Evolutionary conservation across 2,888 invertebrate species (phyloP), one percentile per base, ranked within the genome.

Genomic region (Dasypolia templi): DNA sequence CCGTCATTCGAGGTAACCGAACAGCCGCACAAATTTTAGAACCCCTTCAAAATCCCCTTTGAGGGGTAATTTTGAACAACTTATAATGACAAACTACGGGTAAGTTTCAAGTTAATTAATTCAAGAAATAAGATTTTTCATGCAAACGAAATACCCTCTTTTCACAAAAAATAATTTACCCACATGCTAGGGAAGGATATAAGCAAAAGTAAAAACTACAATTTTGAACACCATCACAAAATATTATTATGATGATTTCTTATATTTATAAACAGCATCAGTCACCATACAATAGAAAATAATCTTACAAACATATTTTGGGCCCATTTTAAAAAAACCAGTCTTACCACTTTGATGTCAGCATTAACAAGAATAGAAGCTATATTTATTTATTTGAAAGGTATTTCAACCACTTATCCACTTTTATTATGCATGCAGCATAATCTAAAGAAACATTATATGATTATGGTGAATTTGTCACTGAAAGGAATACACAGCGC

Each of bases 211-310:
- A 26, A 74, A 56, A 58, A 44, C 14, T 22, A 53, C 42, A 17
- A 53, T 53, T 53, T 79, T 22, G 17, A 46, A 39, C 17, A 77
- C 6, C 44, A 58, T 73, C 44, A 73, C 32, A 64, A 58, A 39
- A 29, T 71, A 76, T 56, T 2, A 32, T 56, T 56, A 32, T 51
- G 58, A 53, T 46, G 32, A 44, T 39, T 9, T 44, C 6, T 35
- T 53, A 35, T 74, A 74, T 81, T 81, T 19, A 77, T 55, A 58
- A 81, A 58, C 49, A 64, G 46, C 53, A 72, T 80, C 0, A 0
- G 32, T 75, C 32, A 53, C 53, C n/a, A 81, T 53, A 77, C 44
- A 64, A 42, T 62, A 56, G 5, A 73, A 73, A 72, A 72, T 14
- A 49, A n/a, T 44, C 2, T 29, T 9, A 67, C 22, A 6, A 22